Evolutionary conservation across 2,888 invertebrate species (phyloP), one percentile per base, ranked within the genome.

Genomic region (Dolichomitus sp.): DNA sequence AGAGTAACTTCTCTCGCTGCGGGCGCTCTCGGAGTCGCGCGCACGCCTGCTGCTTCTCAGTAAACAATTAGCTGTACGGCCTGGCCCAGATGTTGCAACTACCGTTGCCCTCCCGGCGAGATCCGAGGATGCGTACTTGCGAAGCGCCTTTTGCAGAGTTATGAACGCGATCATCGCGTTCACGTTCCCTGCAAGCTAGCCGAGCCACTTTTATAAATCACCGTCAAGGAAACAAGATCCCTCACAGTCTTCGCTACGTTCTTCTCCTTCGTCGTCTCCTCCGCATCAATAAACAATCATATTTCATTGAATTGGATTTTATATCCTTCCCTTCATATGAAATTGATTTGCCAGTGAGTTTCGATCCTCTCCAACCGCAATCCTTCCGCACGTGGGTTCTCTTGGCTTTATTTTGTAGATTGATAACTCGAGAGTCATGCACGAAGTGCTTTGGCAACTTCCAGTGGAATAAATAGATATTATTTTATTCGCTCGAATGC

Each of bases 21-120:
- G 61, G 80, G 80, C 83, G 75, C 57, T 74, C 40, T 65, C 63
- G 33, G n/a, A 33, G 30, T n/a, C 63, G 72, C 73, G 65, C 19
- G 63, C 70, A 42, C 66, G 68, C 81, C 79, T 75, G 68, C 70
- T 78, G 86, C 48, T 89, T 90, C 88, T 83, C 78, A 66, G 90
- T 89, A 90, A 88, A 90, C 90, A 90, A 90, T 90, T 90, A 90
- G 84, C 87, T 72, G 77, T 33, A 61, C 78, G 83, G 84, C 87
- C 84, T 87, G 87, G 85, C 86, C 88, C 87, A 87, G 86, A 89
- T 89, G 87, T 82, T 80, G 83, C 81, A 87, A 88, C 84, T 89
- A 87, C 88, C 89, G 88, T 84, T 85, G 81, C 66, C 79, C 83
- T 66, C 83, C 73, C 73, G 73, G 66, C 72, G 73, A 17, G 76